Evolutionary conservation across 2,888 invertebrate species (phyloP), one percentile per base, ranked within the genome.

Genomic region (Candidula unifasciata): DNA sequence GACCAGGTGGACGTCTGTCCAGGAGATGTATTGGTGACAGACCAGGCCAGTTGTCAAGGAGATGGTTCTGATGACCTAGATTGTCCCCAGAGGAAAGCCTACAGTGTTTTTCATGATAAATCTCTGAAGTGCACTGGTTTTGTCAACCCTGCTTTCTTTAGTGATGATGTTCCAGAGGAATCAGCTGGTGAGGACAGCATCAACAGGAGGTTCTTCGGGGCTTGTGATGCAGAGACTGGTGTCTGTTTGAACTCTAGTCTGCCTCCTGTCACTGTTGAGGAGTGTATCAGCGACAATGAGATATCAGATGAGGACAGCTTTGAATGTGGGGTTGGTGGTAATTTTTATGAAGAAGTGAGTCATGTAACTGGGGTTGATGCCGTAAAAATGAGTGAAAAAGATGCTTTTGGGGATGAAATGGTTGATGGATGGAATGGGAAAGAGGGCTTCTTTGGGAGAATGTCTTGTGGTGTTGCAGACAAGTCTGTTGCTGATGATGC

Each of bases 281-380:
- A 74, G 1, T 57, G 44, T 30, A 64, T 54, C 6, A 60, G 44
- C 37, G 73, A 60, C 37, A 8, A 13, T 21, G 74, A 60, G 2
- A 57, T 35, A n/a, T 54, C 60, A 5, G 73, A 74, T 73, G 81
- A 73, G 37, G 73, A 73, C 21, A 2, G 30, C n/a, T 73, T 64
- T 30, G 30, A 71, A 1, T 18, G 37, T n/a, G 37, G 13, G 8
- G 37, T 64, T 24, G 30, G 52, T 10, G 10, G 18, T 33, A 27
- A 71, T 0, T 27, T 57, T 37, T 30, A 54, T 54, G 37, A 74
- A 21, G 73, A 74, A 8, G 64, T 74, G 60, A 74, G 74, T 37
- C 37, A 30, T 13, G 64, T 64, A 0, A n/a, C 57, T 21, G 30
- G 18, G 24, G 21, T 3, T 21, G n/a, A 3, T n/a, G 13, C n/a